Evolutionary conservation across 1,140 invertebrate species (phyloP).

Genomic region (Gryllus bimaculatus): DNA sequence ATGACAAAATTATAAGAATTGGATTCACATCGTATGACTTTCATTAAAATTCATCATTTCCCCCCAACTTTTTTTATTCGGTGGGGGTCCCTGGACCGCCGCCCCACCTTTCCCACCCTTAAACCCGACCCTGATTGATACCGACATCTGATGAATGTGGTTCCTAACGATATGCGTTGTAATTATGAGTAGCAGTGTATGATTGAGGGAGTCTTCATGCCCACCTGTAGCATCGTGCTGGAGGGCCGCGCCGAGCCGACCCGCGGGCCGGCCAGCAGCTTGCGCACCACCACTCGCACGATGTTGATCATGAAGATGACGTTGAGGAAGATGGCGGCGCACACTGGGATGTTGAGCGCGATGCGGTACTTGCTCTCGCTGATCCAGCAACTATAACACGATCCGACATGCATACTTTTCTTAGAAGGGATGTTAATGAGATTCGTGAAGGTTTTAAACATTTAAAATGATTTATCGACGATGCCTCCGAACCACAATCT

Average conservation of each 20-base stretch:
- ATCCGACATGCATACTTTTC: neutral
- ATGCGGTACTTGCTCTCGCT: constrained; percentile 58
- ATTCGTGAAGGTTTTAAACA: too few species aligned
- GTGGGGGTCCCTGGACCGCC: too few species aligned
- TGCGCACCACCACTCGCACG: constrained; percentile 80
- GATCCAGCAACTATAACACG: constrained; percentile 67
- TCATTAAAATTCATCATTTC: too few species aligned
- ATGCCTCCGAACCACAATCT: too few species aligned
- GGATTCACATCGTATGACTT: too few species aligned
- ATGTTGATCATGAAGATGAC: constrained; percentile 88
- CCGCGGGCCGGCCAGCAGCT: constrained; percentile 53
- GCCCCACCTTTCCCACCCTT: too few species aligned
- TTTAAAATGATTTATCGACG: too few species aligned
- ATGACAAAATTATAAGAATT: too few species aligned
- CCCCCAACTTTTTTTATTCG: too few species aligned
- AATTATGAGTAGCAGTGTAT: neutral
- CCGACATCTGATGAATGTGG: too few species aligned
- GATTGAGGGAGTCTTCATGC: neutral
- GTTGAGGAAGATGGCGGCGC: constrained; percentile 71
- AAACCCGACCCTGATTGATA: too few species aligned
- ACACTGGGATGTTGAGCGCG: constrained; percentile 69
- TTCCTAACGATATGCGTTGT: neutral
- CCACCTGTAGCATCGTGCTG: constrained; percentile 54
- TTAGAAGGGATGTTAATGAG: too few species aligned
- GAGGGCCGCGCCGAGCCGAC: constrained; percentile 31